Conservation (phyloP, 2,888 invertebrate genomes). For the Andrena chrysosceles region DNA sequence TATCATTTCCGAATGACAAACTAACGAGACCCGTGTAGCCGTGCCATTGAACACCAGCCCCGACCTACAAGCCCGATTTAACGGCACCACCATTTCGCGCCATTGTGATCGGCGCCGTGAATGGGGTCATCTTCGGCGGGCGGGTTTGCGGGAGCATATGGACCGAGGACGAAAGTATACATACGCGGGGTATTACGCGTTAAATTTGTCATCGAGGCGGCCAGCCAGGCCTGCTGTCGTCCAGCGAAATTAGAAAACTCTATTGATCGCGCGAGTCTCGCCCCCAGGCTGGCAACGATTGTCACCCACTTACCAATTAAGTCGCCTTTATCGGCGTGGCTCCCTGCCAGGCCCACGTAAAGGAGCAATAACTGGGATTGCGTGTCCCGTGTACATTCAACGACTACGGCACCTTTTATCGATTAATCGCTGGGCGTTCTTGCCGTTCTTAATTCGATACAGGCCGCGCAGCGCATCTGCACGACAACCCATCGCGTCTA, state of each 20-base stretch:
- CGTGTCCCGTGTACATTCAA: slow-evolving; percentile 15
- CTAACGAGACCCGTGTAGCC: slow-evolving; percentile 66
- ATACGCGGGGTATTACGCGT: slow-evolving; percentile 42
- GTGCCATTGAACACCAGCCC: slow-evolving; percentile 60
- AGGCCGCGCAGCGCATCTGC: slow-evolving; percentile 11
- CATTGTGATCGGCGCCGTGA: slow-evolving; percentile 64
- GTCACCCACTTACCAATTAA: slow-evolving; percentile 70
- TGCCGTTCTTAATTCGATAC: slow-evolving; percentile 47
- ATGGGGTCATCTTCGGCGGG: slow-evolving; percentile 67
- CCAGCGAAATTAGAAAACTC: slow-evolving; percentile 66
- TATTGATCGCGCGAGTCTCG: slow-evolving; percentile 45
- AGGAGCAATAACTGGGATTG: slow-evolving; percentile 49
- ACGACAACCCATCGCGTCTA: slow-evolving; percentile 29
- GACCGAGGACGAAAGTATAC: slow-evolving; percentile 50
- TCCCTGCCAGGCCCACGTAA: slow-evolving; percentile 45
- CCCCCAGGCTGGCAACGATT: slow-evolving; percentile 57
- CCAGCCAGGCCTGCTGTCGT: slow-evolving; percentile 32
- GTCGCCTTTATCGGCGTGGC: slow-evolving; percentile 58
- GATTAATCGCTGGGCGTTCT: slow-evolving; percentile 32
- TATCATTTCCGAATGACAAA: slow-evolving; percentile 70
- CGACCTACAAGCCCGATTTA: slow-evolving; percentile 63
- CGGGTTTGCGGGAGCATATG: slow-evolving; percentile 65
- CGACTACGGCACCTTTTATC: slow-evolving; percentile 43
- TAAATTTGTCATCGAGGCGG: slow-evolving; percentile 57
- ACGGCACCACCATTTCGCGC: slow-evolving; percentile 65